phyloP scores from a whole-genome alignment of 2,797 vertebrate genomes.

The Pteropus rufus region DNA sequence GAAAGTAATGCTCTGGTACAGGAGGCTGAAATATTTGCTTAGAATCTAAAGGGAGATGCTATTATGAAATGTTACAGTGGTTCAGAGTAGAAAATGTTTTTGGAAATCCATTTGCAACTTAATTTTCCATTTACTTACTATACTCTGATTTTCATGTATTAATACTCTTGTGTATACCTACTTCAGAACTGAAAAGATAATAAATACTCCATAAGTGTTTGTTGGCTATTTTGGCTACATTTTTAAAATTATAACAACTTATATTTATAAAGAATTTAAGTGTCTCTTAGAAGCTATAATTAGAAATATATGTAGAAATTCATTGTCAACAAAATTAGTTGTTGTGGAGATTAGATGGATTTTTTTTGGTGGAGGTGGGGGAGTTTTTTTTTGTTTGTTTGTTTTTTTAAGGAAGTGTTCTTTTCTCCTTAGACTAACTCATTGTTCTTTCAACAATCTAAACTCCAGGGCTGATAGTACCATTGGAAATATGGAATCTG shows the following conservation, averaged over 20 bases:
- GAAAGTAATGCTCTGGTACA: background rate
- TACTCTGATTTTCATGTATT: background rate
- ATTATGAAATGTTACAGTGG: background rate
- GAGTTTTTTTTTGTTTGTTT: background rate
- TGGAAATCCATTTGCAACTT: background rate
- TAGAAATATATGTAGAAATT: background rate
- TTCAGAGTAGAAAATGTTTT: background rate
- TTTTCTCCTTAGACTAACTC: too few species aligned
- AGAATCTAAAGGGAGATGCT: background rate
- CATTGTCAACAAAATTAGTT: background rate
- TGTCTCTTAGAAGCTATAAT: background rate
- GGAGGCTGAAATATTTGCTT: background rate
- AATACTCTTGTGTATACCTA: background rate
- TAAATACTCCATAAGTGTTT: background rate
- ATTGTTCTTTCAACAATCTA: background rate
- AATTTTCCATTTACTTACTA: background rate
- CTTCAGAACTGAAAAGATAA: background rate
- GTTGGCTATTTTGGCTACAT: background rate
- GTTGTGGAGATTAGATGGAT: background rate
- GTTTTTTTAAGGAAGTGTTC: background rate
- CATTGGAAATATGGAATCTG: background rate
- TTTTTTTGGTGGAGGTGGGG: too few species aligned
- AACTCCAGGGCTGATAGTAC: background rate
- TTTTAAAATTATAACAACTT: background rate
- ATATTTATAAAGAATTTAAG: background rate